Evolutionary conservation across 2,888 invertebrate genomes (phyloP).

Genomic region (Augiades crinisus): DNA sequence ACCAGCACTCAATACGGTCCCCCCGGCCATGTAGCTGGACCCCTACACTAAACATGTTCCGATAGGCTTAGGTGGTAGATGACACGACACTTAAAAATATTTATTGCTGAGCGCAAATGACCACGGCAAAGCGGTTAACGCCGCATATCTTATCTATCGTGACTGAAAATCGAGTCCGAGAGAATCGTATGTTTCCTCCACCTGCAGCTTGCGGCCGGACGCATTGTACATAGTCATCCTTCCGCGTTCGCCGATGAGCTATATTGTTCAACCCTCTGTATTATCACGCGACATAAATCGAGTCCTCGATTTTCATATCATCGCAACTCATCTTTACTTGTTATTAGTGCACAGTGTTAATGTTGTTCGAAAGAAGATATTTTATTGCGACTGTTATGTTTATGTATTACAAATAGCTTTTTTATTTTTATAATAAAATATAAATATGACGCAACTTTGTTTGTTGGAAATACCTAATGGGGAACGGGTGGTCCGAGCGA

Average conservation of each 20-base stretch:
- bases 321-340: slow-evolving; percentile 67
- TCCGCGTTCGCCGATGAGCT: slow-evolving; percentile 50
- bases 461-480: slow-evolving; percentile 50
- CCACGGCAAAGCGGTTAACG: slow-evolving; percentile 29
- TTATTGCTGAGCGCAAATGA: slow-evolving; percentile 52
- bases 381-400: slow-evolving; percentile 74
- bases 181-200: slow-evolving; percentile 34
- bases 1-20: slow-evolving; percentile 77
- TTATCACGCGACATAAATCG: slow-evolving; percentile 37
- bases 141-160: slow-evolving; percentile 20
- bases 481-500: slow-evolving; percentile 40
- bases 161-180: slow-evolving; percentile 23
- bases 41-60: slow-evolving; percentile 62
- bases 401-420: slow-evolving; percentile 75
- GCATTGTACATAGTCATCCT: slow-evolving; percentile 66
- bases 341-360: slow-evolving; percentile 79
- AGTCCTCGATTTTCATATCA: slow-evolving; percentile 49
- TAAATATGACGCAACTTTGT: slow-evolving; percentile 64
- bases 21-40: slow-evolving; percentile 74
- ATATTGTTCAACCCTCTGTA: slow-evolving; percentile 20
- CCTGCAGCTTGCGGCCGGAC: slow-evolving; percentile 48
- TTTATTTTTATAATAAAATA: slow-evolving; percentile 70
- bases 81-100: slow-evolving; percentile 46
- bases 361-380: slow-evolving; percentile 63
- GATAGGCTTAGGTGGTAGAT: slow-evolving; percentile 51